Evolutionary conservation across 2,797 vertebrate genomes (phyloP).

Genomic region (Tokudaia tokunoshimensis): DNA sequence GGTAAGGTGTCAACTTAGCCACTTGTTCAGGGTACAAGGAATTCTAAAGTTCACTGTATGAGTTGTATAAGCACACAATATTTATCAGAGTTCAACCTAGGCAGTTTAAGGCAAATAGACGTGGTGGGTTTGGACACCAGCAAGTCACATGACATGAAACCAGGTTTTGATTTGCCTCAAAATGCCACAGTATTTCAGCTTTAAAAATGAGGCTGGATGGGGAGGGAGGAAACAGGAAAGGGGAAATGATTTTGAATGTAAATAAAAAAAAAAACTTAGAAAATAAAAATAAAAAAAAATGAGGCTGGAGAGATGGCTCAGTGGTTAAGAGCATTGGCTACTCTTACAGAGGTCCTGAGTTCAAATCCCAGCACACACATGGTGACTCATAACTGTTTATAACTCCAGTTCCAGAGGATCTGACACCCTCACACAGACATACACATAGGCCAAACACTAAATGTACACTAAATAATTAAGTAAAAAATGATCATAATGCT

Average conservation of each 20-base stretch:
- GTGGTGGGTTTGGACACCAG: background rate
- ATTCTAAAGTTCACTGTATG: constrained; percentile 26
- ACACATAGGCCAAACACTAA: background rate
- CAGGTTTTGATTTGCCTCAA: background rate
- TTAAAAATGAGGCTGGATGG: background rate
- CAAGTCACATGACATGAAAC: background rate
- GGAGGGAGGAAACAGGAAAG: too few species aligned
- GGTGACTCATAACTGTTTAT: background rate
- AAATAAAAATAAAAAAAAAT: background rate
- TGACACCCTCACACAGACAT: background rate
- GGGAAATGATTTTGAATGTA: too few species aligned
- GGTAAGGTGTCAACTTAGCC: constrained; percentile 90
- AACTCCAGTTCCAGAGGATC: background rate
- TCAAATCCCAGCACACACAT: background rate
- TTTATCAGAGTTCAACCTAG: constrained; percentile 48
- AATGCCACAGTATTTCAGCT: background rate
- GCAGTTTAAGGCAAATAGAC: constrained; percentile 32
- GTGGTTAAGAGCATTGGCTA: background rate
- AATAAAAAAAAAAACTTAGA: too few species aligned
- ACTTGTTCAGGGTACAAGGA: constrained; percentile 27
- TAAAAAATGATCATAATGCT: background rate
- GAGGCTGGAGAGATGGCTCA: background rate
- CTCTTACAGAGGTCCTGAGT: background rate
- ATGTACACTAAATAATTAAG: background rate
- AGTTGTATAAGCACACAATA: constrained; percentile 70